Conservation (phyloP, 2,797 vertebrate species). For the Meriones psammophilus region DNA sequence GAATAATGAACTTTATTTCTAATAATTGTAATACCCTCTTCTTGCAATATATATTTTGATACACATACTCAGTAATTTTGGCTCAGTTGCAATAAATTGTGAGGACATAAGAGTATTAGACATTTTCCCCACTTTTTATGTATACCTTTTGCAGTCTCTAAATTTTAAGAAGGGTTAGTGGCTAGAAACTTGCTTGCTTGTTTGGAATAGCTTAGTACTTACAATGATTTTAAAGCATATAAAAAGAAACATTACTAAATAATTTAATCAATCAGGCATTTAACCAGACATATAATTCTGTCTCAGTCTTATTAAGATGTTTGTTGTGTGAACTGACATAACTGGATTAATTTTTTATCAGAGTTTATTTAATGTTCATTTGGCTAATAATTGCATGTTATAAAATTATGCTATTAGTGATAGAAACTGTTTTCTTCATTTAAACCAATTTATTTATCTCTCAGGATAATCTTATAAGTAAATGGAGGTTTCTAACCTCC, state of each 20-base stretch:
- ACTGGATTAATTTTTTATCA: neutral
- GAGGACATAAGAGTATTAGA: neutral
- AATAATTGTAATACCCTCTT: neutral
- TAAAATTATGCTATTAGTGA: neutral
- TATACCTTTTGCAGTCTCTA: neutral
- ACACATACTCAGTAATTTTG: neutral
- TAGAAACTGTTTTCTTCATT: neutral
- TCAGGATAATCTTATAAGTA: neutral
- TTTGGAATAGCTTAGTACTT: slow-evolving; percentile 2
- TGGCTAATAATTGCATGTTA: neutral
- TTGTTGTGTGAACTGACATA: neutral
- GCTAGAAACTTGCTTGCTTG: neutral
- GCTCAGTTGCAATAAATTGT: neutral
- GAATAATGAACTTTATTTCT: neutral
- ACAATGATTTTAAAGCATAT: neutral
- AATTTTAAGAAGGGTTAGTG: neutral
- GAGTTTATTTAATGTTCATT: slow-evolving; percentile 16
- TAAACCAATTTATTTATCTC: neutral
- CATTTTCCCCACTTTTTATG: neutral
- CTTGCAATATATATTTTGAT: neutral
- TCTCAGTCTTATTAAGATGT: slow-evolving; percentile 6
- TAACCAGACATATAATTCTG: neutral
- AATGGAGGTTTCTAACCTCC: neutral
- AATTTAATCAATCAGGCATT: neutral
- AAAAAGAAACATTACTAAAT: neutral